Evolutionary conservation across 1,140 invertebrate genomes (phyloP).

Genomic region (Drosophila willistoni): DNA sequence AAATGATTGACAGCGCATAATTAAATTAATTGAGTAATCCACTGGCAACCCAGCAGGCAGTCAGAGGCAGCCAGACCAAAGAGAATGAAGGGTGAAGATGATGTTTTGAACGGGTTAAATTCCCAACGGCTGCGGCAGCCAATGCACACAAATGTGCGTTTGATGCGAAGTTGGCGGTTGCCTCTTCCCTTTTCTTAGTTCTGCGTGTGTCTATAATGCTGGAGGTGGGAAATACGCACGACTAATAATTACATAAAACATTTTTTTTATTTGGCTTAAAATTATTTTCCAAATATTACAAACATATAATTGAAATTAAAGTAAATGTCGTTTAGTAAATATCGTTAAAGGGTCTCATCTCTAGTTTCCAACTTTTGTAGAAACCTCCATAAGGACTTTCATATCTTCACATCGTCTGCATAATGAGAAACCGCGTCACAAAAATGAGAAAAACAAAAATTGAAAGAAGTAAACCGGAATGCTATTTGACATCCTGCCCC

Average conservation of each 20-base stretch:
- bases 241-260: background rate
- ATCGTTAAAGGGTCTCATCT: constrained; percentile 8
- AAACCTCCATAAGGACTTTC: constrained; percentile 21
- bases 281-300: no score
- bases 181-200: background rate
- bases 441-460: constrained; percentile 63
- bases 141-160: constrained; percentile 55
- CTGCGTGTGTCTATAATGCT: background rate
- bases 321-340: constrained; percentile 1
- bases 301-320: no score
- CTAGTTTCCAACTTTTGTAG: background rate
- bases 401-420: constrained; percentile 45
- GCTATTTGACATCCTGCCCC: constrained; percentile 44
- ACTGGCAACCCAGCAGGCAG: constrained; percentile 53
- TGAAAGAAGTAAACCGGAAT: constrained; percentile 60
- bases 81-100: background rate
- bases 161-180: constrained; percentile 48
- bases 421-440: constrained; percentile 65
- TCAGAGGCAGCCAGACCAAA: constrained; percentile 5
- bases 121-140: constrained; percentile 55
- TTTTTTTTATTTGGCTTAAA: background rate
- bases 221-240: constrained; percentile 26
- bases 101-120: constrained; percentile 67
- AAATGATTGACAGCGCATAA: constrained; percentile 84
- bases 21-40: constrained; percentile 84